Evolutionary conservation across 2,113 vertebrate species (phyloP).

Genomic region (Haemorhous mexicanus): DNA sequence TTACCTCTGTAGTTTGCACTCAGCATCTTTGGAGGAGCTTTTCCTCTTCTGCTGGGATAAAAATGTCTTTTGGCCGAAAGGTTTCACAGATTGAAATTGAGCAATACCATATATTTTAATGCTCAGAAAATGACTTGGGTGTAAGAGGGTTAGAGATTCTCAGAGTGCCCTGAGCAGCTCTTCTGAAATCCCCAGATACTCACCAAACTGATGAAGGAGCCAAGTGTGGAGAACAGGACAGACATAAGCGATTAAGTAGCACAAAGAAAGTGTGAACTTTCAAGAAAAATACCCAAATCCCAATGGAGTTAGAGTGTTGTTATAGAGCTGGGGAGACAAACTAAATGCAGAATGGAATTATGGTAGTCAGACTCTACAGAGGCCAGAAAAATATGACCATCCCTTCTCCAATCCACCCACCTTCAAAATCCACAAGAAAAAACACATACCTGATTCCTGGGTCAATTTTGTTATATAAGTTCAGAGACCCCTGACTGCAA

Average conservation of each 20-base stretch:
- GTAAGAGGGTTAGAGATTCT: neutral
- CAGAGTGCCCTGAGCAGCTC: neutral
- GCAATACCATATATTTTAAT: neutral
- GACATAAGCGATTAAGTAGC: neutral
- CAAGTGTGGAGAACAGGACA: neutral
- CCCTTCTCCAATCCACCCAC: neutral
- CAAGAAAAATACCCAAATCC: neutral
- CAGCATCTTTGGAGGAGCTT: neutral
- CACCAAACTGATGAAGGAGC: neutral
- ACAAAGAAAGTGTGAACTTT: neutral
- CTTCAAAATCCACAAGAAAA: neutral
- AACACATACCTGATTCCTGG: neutral
- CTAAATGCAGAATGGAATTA: neutral
- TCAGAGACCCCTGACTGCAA: neutral
- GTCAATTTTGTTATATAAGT: neutral
- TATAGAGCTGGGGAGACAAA: neutral
- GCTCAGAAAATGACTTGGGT: neutral
- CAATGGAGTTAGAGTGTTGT: neutral
- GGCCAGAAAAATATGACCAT: neutral
- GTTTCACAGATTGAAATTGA: neutral
- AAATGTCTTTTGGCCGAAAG: neutral
- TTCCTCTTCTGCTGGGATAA: neutral
- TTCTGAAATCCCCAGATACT: neutral
- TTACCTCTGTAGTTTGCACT: neutral
- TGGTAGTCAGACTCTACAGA: neutral